Base-by-base conservation (phyloP, 2,113 vertebrate species). In the Corythoichthys haematopterus region DNA sequence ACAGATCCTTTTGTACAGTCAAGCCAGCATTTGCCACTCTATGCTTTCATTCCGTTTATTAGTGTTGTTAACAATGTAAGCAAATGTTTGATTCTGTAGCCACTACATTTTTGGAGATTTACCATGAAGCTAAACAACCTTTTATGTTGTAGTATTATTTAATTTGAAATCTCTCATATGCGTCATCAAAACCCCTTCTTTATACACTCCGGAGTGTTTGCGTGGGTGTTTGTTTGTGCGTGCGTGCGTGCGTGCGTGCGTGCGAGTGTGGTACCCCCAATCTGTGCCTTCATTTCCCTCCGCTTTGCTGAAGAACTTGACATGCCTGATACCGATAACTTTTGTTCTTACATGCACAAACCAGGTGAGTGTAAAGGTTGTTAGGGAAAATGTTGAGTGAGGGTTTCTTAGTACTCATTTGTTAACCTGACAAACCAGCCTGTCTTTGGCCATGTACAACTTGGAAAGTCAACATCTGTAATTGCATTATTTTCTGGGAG, bases 261-360 rank as follows among this genome's bases (percentile, higher is more conserved):
- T 50, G 84, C 84, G 80, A 62, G 64, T 68, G 55, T 55, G 36
- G 69, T 63, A 79, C 62, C 45, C 62, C 80, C 75, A 80, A 64
- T 87, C 85, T 87, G 84, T 88, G 88, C 86, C 86, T 89, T 89
- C 82, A 83, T 75, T 45, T 63, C 69, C 66, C 69, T 66, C 66
- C 51, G 65, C 70, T 74, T 75, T 33, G 59, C 68, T 62, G 4
- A n/a, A 20, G 7, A 45, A 46, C 60, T 62, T 62, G 12, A 46
- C 40, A 14, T 33, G 4, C 13, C 20, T 20, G 4, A 13, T 8
- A 55, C 9, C 20, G 1, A 43, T 10, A 70, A n/a, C 57, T n/a
- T 61, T 55, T 63, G 12, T 57, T 13, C 12, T 35, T 36, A 9
- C 2, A 36, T 36, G 33, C 33, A 14, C 35, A 6, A 14, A 55